phyloP scores from a whole-genome alignment of 2,113 vertebrate genomes.

The Laticauda colubrina region DNA sequence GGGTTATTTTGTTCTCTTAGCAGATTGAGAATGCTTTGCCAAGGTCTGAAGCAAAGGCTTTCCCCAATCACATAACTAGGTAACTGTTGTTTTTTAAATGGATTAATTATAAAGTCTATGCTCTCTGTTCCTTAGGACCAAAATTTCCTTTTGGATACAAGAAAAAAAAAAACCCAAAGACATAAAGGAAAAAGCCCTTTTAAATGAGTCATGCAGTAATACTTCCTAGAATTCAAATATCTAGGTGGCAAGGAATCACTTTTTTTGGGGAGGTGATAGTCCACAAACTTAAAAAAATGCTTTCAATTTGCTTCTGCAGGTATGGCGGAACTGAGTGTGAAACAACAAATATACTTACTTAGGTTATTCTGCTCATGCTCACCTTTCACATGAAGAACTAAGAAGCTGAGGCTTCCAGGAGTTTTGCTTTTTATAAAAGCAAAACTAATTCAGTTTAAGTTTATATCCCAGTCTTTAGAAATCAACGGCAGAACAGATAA shows the following conservation, averaged over 20 bases:
- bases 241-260: neutral
- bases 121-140: neutral
- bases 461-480: neutral
- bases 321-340: neutral
- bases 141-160: neutral
- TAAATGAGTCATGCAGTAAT: neutral
- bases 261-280: neutral
- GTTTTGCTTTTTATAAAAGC: slow-evolving; percentile 1
- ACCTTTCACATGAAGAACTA: neutral
- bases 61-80: neutral
- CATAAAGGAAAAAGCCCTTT: neutral
- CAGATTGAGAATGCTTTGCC: neutral
- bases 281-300: neutral
- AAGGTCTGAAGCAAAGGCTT: neutral
- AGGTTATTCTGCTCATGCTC: neutral
- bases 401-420: neutral
- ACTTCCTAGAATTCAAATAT: no score
- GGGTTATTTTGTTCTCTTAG: neutral
- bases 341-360: neutral
- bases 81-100: neutral
- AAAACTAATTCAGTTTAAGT: neutral
- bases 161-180: neutral
- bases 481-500: neutral
- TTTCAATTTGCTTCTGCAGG: neutral
- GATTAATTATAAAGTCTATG: neutral